These are phyloP conservation scores for Archips crataeganus DNA, from an alignment of 2,888 invertebrate species.

Conservation along the genomic window DNA sequence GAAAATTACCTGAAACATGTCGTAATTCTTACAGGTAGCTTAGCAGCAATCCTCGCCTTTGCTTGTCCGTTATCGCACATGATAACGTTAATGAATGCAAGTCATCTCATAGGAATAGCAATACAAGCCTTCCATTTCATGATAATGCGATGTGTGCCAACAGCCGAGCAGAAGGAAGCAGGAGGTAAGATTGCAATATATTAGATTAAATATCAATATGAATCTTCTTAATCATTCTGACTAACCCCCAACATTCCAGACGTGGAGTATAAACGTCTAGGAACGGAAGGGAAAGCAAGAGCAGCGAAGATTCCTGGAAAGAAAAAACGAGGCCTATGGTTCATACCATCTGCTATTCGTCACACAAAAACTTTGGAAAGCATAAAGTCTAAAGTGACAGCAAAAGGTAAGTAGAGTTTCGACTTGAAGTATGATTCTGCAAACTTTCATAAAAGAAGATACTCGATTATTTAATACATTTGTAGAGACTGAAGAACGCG, in stretches of 20 bases:
- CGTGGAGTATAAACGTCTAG: slow-evolving; percentile 80
- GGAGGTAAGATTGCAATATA: slow-evolving; percentile 64
- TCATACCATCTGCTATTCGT: slow-evolving; percentile 80
- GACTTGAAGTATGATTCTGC: neutral
- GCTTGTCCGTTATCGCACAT: slow-evolving; percentile 87
- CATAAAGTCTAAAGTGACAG: slow-evolving; percentile 76
- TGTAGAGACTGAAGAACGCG: slow-evolving; percentile 83
- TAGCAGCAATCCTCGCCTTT: slow-evolving; percentile 87
- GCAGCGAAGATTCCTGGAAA: slow-evolving; percentile 60
- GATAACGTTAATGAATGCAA: slow-evolving; percentile 86
- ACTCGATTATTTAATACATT: slow-evolving; percentile 13
- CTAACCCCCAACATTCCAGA: slow-evolving; percentile 54
- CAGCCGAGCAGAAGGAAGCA: slow-evolving; percentile 81
- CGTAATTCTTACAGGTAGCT: slow-evolving; percentile 78
- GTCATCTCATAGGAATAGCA: slow-evolving; percentile 81
- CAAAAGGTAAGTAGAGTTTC: slow-evolving; percentile 64
- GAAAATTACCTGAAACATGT: neutral
- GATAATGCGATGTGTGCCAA: slow-evolving; percentile 85
- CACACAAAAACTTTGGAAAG: slow-evolving; percentile 82
- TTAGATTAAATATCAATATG: neutral
- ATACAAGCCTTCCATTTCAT: slow-evolving; percentile 80
- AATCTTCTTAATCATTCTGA: neutral
- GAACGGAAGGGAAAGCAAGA: slow-evolving; percentile 64
- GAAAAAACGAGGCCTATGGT: slow-evolving; percentile 82
- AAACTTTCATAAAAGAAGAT: neutral